Evolutionary conservation across 1,140 invertebrate genomes (phyloP).

Genomic region (Ostrea edulis): DNA sequence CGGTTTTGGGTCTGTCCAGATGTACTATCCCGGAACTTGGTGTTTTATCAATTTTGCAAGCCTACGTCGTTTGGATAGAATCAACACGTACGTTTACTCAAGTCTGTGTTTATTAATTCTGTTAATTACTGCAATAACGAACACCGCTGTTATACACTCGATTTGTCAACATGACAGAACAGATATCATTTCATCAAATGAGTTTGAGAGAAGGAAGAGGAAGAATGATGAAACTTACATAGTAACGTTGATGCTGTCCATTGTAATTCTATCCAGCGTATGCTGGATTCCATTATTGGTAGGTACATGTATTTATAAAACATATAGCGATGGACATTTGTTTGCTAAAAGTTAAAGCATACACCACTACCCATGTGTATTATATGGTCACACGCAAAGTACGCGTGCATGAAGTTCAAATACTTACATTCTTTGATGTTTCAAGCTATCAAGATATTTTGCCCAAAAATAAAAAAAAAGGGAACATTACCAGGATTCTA

Average conservation of each 20-base stretch:
- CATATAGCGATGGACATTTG: background rate
- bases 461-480: too few relatives aligned
- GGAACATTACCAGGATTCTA: too few relatives aligned
- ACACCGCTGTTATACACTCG: conserved; percentile 3
- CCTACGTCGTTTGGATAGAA: conserved; percentile 52
- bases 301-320: conserved; percentile 24
- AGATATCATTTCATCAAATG: background rate
- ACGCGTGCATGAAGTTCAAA: too few relatives aligned
- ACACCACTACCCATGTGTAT: too few relatives aligned
- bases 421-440: too few relatives aligned
- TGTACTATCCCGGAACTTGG: conserved; percentile 78
- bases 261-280: conserved; percentile 51
- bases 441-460: too few relatives aligned
- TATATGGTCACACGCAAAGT: too few relatives aligned
- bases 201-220: conserved; percentile 8
- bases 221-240: conserved; percentile 40
- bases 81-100: conserved; percentile 72
- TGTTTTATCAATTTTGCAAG: conserved; percentile 77
- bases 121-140: background rate
- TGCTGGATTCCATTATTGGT: conserved; percentile 60
- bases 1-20: conserved; percentile 71
- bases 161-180: conserved; percentile 16
- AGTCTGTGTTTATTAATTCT: conserved; percentile 63
- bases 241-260: conserved; percentile 49
- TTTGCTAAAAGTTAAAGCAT: too few relatives aligned